Evolutionary conservation across 2,888 invertebrate species (phyloP).

Genomic region (Tenthredo livida): DNA sequence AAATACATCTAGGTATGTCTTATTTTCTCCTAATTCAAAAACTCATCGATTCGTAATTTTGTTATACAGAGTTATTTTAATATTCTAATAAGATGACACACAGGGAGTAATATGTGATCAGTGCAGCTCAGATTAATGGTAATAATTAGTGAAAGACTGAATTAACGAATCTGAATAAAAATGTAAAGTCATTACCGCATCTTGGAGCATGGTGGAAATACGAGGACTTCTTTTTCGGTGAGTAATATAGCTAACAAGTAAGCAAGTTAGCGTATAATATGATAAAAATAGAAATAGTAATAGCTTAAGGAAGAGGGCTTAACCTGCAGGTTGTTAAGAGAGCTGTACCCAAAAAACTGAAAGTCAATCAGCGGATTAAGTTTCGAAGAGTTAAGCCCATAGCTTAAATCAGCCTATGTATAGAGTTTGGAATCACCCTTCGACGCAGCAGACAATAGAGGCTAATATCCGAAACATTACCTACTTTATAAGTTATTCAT

Average conservation of each 20-base stretch:
- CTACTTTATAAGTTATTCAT: constrained; percentile 54
- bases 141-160: neutral
- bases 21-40: neutral
- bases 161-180: neutral
- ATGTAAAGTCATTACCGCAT: constrained; percentile 16
- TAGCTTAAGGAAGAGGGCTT: neutral
- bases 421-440: constrained; percentile 38
- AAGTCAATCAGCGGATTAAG: constrained; percentile 50
- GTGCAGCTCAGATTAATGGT: constrained; percentile 14
- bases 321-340: neutral
- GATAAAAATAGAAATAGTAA: neutral
- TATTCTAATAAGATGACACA: neutral
- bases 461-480: constrained; percentile 54
- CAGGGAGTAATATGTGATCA: neutral
- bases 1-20: neutral
- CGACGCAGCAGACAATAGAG: constrained; percentile 44
- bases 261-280: neutral
- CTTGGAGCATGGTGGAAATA: constrained; percentile 62
- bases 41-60: neutral
- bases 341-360: constrained; percentile 44
- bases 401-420: constrained; percentile 48
- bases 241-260: constrained; percentile 57
- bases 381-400: constrained; percentile 29
- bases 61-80: neutral
- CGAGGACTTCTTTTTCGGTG: constrained; percentile 63